These are phyloP conservation scores for Okapia johnstoni DNA, from an alignment of 2,113 vertebrate species.

Conservation along the genomic window DNA sequence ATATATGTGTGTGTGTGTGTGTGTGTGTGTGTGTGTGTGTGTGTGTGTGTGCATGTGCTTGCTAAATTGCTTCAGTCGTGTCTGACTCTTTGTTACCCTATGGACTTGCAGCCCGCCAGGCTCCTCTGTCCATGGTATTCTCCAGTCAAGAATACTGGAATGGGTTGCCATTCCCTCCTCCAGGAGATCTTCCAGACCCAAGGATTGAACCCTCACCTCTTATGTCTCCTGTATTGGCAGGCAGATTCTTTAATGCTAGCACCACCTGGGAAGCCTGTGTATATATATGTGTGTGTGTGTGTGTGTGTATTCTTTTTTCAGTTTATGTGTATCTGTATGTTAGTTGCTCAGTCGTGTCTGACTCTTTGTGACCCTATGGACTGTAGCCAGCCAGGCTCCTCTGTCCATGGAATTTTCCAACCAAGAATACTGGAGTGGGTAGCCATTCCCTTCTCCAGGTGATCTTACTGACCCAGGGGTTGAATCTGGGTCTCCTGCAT, in stretches of 20 bases:
- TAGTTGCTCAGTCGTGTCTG: background rate
- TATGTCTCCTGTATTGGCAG: background rate
- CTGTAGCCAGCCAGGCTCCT: background rate
- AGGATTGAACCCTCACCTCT: background rate
- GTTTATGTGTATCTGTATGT: background rate
- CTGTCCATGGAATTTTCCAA: background rate
- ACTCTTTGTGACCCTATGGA: background rate
- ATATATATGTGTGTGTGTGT: background rate
- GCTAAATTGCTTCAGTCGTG: background rate
- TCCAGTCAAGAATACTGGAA: background rate
- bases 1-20: accelerated
- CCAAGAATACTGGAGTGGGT: background rate
- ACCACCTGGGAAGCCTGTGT: background rate
- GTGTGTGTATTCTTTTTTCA: background rate
- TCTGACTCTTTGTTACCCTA: background rate
- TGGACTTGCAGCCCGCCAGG: background rate
- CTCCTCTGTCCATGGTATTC: background rate
- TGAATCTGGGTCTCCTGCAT: background rate
- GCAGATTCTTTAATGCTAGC: background rate
- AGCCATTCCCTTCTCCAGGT: background rate
- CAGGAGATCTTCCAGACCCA: background rate
- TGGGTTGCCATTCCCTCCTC: background rate
- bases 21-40: background rate
- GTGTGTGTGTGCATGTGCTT: background rate
- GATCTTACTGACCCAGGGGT: background rate